Base-by-base conservation (phyloP, 2,797 vertebrate genomes). In the Somateria mollissima region DNA sequence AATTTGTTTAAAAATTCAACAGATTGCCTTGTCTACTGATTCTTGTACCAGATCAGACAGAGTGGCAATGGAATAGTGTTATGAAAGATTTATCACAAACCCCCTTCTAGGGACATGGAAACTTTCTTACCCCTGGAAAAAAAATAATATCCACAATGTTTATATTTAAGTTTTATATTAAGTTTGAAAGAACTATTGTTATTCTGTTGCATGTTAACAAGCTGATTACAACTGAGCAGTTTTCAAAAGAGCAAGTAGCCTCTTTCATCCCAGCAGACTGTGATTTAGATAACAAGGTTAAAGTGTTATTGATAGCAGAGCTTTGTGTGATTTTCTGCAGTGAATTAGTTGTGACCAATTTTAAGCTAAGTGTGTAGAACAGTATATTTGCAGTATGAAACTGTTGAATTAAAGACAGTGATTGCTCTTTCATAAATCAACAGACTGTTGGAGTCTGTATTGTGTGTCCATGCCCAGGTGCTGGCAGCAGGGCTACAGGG, bases 391-490 rank as follows among this genome's bases (percentile, higher is more conserved):
- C 24, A 45, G 32, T 13, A 60, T 43, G 32, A n/a, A 11, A 8
- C 16, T 4, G 2, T 18, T 51, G 36, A 67, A 61, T 73, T 62
- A 73, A 61, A 43, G 54, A 19, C 25, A 78, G 28, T 37, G 54
- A 43, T n/a, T 61, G 25, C 27, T 67, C 27, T 73, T 72, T 66
- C 39, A 66, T 62, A 73, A 84, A 62, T 67, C 47, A 56, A 21
- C 19, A 37, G 43, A 22, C 30, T 36, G 16, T 65, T 22, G 60
- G 34, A 32, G 7, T 28, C 36, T 4, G 5, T 11, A 7, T 3
- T 3, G 4, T 6, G 20, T 20, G 13, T 12, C 6, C 0, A 1
- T 36, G 61, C 11, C 10, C 6, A 13, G 21, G 28, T 0, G 3
- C 60, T 14, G 14, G 32, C 10, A 27, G 22, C 0, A 1, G 8